A percentile compares a stretch with the other conserved stretches of the same genome.
Conservation (phyloP, 2,797 vertebrate genomes). For the Triplophysa yarkandensis region DNA sequence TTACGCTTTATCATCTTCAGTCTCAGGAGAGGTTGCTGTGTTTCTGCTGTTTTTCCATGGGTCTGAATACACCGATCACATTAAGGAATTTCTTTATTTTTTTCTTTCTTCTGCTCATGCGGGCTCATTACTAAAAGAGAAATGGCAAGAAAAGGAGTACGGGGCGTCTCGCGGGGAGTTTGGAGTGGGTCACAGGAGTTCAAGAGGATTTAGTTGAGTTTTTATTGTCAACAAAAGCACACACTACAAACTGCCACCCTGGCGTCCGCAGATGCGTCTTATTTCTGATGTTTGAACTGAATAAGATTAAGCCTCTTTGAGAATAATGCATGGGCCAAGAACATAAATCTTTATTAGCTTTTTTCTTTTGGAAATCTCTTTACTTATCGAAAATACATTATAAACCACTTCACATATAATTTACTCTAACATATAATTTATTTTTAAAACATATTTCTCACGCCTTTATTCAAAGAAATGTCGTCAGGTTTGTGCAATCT, state of each 20-base stretch:
- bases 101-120: slow-evolving; percentile 42
- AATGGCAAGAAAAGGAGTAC: slow-evolving; percentile 4
- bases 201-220: slow-evolving; percentile 67
- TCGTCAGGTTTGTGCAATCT: neutral
- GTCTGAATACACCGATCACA: slow-evolving; percentile 69
- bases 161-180: slow-evolving; percentile 15
- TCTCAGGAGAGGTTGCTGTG: slow-evolving; percentile 39
- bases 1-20: slow-evolving; percentile 43
- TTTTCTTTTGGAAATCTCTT: slow-evolving; percentile 5
- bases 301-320: neutral
- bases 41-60: slow-evolving; percentile 59
- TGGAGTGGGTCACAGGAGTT: slow-evolving; percentile 58
- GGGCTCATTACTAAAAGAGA: slow-evolving; percentile 23
- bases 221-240: slow-evolving; percentile 49
- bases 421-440: too few species aligned
- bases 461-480: neutral
- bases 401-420: too few species aligned
- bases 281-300: neutral
- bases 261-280: neutral
- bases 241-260: slow-evolving; percentile 22
- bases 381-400: neutral
- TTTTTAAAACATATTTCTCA: too few species aligned
- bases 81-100: slow-evolving; percentile 60
- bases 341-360: neutral
- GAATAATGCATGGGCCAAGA: neutral